phyloP scores from a whole-genome alignment of 2,113 vertebrate species.

The Mugil cephalus region DNA sequence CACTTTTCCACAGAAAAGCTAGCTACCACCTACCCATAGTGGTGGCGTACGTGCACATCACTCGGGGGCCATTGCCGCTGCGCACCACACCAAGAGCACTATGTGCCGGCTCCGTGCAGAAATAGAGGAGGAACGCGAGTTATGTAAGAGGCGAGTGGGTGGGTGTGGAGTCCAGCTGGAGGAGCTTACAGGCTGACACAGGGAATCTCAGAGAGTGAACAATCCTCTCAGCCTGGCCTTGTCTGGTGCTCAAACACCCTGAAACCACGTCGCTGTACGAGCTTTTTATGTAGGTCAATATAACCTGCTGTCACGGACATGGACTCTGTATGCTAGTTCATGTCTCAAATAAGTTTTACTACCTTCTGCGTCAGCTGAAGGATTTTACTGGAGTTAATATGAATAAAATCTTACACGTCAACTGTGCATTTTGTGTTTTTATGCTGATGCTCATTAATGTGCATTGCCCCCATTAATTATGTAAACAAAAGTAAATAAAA shows the following conservation, averaged over 20 bases:
- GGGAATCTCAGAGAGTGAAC: conserved; percentile 56
- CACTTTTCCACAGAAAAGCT: not conserved
- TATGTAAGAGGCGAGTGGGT: conserved; percentile 75
- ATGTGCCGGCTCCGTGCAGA: conserved; percentile 14
- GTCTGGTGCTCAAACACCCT: conserved; percentile 20
- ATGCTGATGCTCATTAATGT: no score
- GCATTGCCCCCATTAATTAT: no score
- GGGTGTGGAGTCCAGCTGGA: conserved; percentile 74
- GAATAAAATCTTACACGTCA: no score
- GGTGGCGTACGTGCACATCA: not conserved
- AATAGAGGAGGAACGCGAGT: conserved; percentile 58
- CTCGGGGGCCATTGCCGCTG: not conserved
- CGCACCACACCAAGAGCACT: not conserved
- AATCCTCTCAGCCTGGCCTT: conserved; percentile 38
- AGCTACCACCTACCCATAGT: not conserved
- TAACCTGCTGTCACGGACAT: not conserved
- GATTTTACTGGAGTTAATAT: no score
- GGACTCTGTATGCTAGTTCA: not conserved
- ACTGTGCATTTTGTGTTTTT: no score
- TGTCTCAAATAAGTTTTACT: no score
- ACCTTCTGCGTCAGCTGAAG: no score
- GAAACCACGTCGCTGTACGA: conserved; percentile 23
- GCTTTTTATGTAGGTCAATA: conserved; percentile 50
- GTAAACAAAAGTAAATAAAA: not conserved
- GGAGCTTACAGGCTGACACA: conserved; percentile 70